Evolutionary conservation across 1,140 invertebrate genomes (phyloP).

Genomic region (Glomeris maerens): DNA sequence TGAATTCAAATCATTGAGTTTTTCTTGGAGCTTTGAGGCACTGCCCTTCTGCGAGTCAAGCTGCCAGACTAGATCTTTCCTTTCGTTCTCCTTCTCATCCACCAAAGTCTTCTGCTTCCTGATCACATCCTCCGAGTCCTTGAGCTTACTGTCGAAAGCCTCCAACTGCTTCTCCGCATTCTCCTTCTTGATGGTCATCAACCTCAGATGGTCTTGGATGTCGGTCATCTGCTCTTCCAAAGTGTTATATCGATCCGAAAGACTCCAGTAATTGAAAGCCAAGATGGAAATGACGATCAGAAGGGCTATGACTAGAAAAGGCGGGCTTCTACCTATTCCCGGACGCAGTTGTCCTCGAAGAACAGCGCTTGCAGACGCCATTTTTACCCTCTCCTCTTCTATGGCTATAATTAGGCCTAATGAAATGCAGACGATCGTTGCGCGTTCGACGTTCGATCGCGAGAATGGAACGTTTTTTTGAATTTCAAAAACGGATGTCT

Average conservation of each 20-base stretch:
- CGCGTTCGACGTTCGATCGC: too few species aligned
- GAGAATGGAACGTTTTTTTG: too few species aligned
- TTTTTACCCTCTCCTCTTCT: too few species aligned
- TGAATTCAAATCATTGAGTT: too few species aligned
- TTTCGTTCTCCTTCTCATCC: background rate
- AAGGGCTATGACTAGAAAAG: conserved; percentile 3
- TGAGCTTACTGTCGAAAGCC: background rate
- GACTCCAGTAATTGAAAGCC: conserved; percentile 9
- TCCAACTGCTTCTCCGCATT: conserved; percentile 4
- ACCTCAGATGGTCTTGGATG: conserved; percentile 3
- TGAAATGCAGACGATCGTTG: too few species aligned
- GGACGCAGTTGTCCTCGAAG: conserved; percentile 2
- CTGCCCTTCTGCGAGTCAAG: too few species aligned
- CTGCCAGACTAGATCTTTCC: too few species aligned
- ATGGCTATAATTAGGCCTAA: too few species aligned
- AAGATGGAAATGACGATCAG: background rate
- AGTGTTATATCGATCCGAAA: background rate
- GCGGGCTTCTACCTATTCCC: background rate
- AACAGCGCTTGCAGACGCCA: background rate
- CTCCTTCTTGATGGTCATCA: background rate
- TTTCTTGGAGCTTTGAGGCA: too few species aligned
- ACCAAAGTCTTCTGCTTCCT: background rate
- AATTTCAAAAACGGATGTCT: too few species aligned
- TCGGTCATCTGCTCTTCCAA: conserved; percentile 5
- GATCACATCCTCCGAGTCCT: background rate